Percentiles rank a stretch among this genome's conserved stretches.
Conservation (phyloP, 2,113 vertebrate species). For the Pheucticus melanocephalus region DNA sequence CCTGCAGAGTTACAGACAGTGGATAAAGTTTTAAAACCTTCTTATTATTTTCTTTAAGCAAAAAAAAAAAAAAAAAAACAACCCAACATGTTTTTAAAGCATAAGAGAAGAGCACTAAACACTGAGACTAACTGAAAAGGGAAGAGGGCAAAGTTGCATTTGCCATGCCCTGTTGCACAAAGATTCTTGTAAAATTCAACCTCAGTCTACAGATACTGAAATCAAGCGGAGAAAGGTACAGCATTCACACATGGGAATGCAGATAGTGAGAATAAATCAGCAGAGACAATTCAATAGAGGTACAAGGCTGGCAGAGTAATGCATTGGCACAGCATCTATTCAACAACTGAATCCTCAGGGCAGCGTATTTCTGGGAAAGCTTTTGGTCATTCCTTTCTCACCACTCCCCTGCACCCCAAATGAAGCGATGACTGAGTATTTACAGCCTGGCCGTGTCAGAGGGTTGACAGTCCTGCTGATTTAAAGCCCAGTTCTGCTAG, state of each 20-base stretch:
- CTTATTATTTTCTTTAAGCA: not conserved
- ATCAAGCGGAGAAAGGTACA: not conserved
- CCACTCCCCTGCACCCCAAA: not conserved
- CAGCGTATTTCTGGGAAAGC: constrained; percentile 25
- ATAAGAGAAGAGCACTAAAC: not conserved
- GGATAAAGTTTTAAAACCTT: not conserved
- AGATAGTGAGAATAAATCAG: constrained; percentile 5
- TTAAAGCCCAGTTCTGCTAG: not conserved
- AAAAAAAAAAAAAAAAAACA: not conserved
- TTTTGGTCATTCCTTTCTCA: constrained; percentile 31
- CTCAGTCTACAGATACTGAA: not conserved
- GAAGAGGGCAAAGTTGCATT: not conserved
- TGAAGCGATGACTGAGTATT: not conserved
- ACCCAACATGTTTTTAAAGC: not conserved
- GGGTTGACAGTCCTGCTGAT: constrained; percentile 16
- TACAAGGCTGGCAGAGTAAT: not conserved
- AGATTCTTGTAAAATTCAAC: not conserved
- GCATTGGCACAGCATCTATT: not conserved
- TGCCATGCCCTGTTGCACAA: not conserved
- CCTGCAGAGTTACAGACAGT: not conserved
- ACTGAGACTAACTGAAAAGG: not conserved
- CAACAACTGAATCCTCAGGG: not conserved
- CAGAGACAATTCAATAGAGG: not conserved
- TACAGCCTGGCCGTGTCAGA: not conserved
- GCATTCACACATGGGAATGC: not conserved